A percentile compares a stretch with the other conserved stretches of the same genome.
phyloP scores from a whole-genome alignment of 2,113 vertebrate species.

The Dryoscopus gambensis region DNA sequence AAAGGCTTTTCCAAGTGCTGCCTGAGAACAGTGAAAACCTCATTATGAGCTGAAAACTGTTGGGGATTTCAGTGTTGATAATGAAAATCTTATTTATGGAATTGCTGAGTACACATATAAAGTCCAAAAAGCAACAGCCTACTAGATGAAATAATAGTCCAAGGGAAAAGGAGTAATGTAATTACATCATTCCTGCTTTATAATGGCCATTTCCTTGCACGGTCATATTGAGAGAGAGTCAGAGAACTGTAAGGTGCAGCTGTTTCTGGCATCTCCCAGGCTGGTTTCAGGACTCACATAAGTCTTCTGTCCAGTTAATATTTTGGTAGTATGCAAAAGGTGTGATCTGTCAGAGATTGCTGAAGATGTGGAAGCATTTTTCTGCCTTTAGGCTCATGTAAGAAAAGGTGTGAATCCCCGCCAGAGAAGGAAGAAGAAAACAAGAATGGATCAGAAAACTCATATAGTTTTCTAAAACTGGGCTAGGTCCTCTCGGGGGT shows the following conservation, averaged over 20 bases:
- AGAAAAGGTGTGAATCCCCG: not conserved
- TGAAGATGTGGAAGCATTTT: not conserved
- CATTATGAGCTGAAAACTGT: slow-evolving; percentile 58
- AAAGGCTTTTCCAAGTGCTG: slow-evolving; percentile 23
- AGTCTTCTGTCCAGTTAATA: not conserved
- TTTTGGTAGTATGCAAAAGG: not conserved
- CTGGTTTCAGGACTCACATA: not conserved
- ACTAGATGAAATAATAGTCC: slow-evolving; percentile 28
- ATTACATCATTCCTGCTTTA: not conserved
- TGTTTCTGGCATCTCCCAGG: not conserved
- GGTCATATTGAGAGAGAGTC: not conserved
- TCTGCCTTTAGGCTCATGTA: not conserved
- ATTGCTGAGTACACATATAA: slow-evolving; percentile 44
- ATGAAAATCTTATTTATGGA: slow-evolving; percentile 65
- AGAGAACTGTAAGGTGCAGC: not conserved
- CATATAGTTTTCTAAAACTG: not conserved
- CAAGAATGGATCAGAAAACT: not conserved
- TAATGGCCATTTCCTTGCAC: not conserved
- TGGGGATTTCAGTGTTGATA: slow-evolving; percentile 61
- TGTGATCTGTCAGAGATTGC: not conserved
- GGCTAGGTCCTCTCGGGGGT: not conserved
- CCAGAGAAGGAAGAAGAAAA: not conserved
- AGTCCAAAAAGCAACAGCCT: slow-evolving; percentile 23
- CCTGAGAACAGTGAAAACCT: slow-evolving; percentile 33
- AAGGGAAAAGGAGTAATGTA: not conserved